Conservation (phyloP, 2,113 vertebrate species). For the Varanus salvator region DNA sequence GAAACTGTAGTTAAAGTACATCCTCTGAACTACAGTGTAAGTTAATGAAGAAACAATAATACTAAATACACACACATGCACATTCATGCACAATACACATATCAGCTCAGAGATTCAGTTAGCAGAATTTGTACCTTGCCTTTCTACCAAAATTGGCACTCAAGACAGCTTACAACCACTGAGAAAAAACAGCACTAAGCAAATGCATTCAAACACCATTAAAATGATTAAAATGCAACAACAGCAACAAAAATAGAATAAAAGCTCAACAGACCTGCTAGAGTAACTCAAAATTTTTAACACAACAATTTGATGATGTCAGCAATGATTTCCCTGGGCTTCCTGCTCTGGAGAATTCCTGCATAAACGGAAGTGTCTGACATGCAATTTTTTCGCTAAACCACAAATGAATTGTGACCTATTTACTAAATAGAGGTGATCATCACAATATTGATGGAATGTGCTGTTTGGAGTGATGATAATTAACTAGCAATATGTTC, state of each 20-base stretch:
- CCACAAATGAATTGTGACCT: constrained; percentile 49
- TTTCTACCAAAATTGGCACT: too few species aligned
- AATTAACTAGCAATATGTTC: constrained; percentile 26
- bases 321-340: constrained; percentile 34
- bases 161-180: too few species aligned
- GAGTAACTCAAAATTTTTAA: neutral
- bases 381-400: constrained; percentile 35
- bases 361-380: constrained; percentile 49
- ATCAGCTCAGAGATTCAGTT: neutral
- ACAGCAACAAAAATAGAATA: too few species aligned
- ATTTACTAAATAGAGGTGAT: constrained; percentile 42
- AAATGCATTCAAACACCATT: too few species aligned
- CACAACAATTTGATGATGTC: constrained; percentile 28
- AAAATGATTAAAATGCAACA: too few species aligned
- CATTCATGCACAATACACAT: neutral
- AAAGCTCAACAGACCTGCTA: neutral
- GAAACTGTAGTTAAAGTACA: neutral
- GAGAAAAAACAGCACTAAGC: too few species aligned
- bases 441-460: constrained; percentile 12
- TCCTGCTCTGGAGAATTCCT: constrained; percentile 36
- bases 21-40: neutral
- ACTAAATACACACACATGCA: neutral
- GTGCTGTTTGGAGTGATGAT: constrained; percentile 9
- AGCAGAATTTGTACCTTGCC: neutral
- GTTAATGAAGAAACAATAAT: neutral